Evolutionary conservation across 2,113 vertebrate species (phyloP), one percentile per base, ranked within the genome.

Genomic region (Dendrocopos noguchii): DNA sequence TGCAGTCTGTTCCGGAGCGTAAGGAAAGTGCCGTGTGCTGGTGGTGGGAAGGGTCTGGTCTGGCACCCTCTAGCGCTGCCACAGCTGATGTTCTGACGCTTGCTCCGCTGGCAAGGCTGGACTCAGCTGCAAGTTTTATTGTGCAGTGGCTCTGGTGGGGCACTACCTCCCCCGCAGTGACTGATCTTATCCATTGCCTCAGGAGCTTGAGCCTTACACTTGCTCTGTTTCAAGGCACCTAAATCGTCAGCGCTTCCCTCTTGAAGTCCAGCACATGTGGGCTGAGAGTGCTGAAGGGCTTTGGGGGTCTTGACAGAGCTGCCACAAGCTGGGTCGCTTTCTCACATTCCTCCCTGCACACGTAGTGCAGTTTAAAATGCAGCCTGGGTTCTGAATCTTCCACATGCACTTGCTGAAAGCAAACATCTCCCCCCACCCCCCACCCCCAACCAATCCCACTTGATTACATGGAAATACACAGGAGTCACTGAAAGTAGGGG

Each of bases 11-110:
- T 60, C 17, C 1, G 1, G 29, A 34, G 82, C 10, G 7, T 20
- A 25, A 20, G 31, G 7, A 3, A 60, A 27, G 5, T 25, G 42
- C 50, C 59, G 34, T 10, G 25, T 24, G 59, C 81, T 31, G 67
- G 5, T 1, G 21, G 50, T 29, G 56, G 67, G 15, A 84, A 63
- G 81, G 27, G 22, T 57, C 76, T 31, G 42, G 84, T 94, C 93
- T 96, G 91, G 91, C 93, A 91, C 93, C 94, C 90, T 83, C 94
- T 95, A 95, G 91, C 61, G 87, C 76, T 92, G 52, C 47, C 80
- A 11, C 46, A 71, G 60, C 56, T 42, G 79, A 6, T 36, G 65
- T 22, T 93, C 24, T 31, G 47, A 25, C 0, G 0, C 60, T 63
- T 17, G n/a, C 16, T 73, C 28, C 44, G 1, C 15, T 34, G 5